Percentiles rank a stretch among this genome's conserved stretches.
phyloP scores from a whole-genome alignment of 2,888 invertebrate species.

The Phyllotreta cruciferae region DNA sequence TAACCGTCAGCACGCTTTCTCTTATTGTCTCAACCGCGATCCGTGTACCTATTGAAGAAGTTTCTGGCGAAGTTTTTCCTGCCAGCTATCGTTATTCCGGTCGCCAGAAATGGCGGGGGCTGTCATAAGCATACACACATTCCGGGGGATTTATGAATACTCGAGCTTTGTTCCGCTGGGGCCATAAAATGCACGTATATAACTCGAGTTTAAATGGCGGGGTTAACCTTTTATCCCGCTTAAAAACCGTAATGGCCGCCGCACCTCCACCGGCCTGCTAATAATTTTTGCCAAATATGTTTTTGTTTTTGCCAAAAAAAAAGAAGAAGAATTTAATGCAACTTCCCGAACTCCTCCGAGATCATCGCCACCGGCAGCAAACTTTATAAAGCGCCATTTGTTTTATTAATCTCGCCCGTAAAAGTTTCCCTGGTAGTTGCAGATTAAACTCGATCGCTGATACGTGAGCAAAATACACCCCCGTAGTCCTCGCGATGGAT shows the following conservation, averaged over 20 bases:
- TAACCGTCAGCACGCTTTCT: too few relatives aligned
- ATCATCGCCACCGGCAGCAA: not conserved
- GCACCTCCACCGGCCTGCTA: too few relatives aligned
- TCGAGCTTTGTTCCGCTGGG: conserved; percentile 34
- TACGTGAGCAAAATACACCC: conserved; percentile 3
- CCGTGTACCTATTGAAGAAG: too few relatives aligned
- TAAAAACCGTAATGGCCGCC: too few relatives aligned
- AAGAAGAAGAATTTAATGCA: too few relatives aligned
- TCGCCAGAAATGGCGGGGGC: conserved; percentile 15
- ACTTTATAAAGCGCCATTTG: conserved; percentile 23
- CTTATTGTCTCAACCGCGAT: too few relatives aligned
- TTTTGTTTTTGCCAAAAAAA: too few relatives aligned
- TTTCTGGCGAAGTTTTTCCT: too few relatives aligned
- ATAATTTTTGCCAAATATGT: too few relatives aligned
- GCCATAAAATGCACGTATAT: conserved; percentile 26
- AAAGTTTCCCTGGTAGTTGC: conserved; percentile 15
- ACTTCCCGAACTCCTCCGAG: too few relatives aligned
- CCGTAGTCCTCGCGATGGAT: too few relatives aligned
- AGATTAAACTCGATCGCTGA: conserved; percentile 10
- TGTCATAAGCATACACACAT: conserved; percentile 39
- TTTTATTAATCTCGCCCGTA: conserved; percentile 21
- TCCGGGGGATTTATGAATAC: conserved; percentile 37
- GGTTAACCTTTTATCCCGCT: not conserved
- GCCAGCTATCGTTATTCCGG: too few relatives aligned
- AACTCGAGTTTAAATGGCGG: conserved; percentile 17